Conservation (phyloP, 2,888 invertebrate genomes). For the Ischnura elegans region DNA sequence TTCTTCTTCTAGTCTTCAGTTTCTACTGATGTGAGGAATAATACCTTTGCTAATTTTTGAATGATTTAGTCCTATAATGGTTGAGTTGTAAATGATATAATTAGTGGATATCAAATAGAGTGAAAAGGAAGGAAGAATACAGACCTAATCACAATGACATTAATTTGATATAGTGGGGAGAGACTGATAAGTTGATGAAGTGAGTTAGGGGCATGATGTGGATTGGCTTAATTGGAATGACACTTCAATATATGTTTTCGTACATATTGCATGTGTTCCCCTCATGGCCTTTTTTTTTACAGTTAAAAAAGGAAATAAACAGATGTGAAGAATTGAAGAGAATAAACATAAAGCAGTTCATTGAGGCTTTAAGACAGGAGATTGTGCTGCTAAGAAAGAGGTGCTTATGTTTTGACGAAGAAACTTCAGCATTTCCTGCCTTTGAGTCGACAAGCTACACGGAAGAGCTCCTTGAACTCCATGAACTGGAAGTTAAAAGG, state of each 20-base stretch:
- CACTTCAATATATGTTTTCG: background rate
- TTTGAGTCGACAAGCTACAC: conserved; percentile 85
- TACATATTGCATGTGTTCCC: background rate
- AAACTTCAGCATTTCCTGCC: conserved; percentile 83
- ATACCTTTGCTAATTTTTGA: no score
- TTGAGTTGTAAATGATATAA: no score
- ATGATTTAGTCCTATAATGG: no score
- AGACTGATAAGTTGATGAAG: background rate
- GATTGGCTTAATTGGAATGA: background rate
- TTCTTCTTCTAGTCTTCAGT: no score
- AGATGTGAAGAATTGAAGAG: conserved; percentile 87
- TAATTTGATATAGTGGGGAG: background rate
- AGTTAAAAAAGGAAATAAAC: conserved; percentile 85
- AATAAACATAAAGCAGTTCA: conserved; percentile 84
- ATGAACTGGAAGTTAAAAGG: conserved; percentile 88
- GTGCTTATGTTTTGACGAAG: conserved; percentile 84
- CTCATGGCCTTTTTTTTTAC: conserved; percentile 69
- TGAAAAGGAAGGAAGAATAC: no score
- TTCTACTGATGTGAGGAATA: no score
- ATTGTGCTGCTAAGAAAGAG: conserved; percentile 88
- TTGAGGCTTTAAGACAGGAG: conserved; percentile 86
- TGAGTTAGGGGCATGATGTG: background rate
- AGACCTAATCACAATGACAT: no score
- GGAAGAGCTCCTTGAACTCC: conserved; percentile 88
- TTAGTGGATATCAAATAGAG: no score